Percentiles rank a stretch among this genome's conserved stretches.
phyloP scores from a whole-genome alignment of 2,888 invertebrate genomes.

The Dastarcus helophoroides region DNA sequence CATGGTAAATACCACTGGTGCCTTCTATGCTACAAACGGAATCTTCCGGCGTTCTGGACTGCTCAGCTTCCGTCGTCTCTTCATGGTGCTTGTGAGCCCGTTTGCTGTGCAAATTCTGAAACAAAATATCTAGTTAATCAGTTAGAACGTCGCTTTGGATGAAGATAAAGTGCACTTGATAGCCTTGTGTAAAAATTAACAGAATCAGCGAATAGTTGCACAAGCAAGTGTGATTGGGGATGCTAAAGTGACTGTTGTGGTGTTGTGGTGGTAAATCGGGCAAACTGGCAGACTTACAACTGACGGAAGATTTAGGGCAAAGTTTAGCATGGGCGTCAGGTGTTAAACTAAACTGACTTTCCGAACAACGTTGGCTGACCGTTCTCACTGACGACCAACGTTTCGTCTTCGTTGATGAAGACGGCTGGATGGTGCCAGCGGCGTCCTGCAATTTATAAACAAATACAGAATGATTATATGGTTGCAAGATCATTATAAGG shows the following conservation, averaged over 20 bases:
- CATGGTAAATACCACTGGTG: slow-evolving; percentile 55
- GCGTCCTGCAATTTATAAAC: no score
- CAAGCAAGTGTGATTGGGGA: no score
- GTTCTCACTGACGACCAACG: slow-evolving; percentile 13
- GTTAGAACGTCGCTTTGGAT: no score
- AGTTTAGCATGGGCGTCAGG: slow-evolving; percentile 10
- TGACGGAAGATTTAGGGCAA: slow-evolving; percentile 11
- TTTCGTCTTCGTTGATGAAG: slow-evolving; percentile 11
- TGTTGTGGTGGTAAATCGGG: no score
- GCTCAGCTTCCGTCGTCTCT: slow-evolving; percentile 62
- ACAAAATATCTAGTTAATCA: no score
- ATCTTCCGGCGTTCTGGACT: slow-evolving; percentile 80
- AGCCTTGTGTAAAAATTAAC: no score
- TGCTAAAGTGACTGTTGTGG: no score
- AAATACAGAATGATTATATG: slow-evolving; percentile 1
- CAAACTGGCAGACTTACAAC: slow-evolving; percentile 12
- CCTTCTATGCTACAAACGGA: slow-evolving; percentile 84
- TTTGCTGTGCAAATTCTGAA: slow-evolving; percentile 70
- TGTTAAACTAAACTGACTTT: slow-evolving; percentile 13
- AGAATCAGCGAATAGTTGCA: no score
- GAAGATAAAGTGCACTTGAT: no score
- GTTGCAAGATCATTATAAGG: no score
- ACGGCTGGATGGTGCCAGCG: slow-evolving; percentile 4
- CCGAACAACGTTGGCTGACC: slow-evolving; percentile 9
- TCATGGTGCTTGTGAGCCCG: slow-evolving; percentile 46